These are phyloP conservation scores for Smittia sp. DNA, from an alignment of 2,888 invertebrate species.

Conservation along the genomic window DNA sequence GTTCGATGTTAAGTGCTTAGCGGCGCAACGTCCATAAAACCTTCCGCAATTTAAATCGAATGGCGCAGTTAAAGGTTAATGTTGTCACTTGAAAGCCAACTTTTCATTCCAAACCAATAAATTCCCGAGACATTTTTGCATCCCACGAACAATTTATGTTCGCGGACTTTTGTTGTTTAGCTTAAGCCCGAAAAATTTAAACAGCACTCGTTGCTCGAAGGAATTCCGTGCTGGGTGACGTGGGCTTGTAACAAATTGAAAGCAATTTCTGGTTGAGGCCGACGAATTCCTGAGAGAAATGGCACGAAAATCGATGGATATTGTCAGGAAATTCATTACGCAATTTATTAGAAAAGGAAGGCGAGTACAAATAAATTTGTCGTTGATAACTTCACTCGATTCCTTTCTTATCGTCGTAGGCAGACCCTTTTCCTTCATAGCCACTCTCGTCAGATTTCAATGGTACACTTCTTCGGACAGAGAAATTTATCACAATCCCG, in stretches of 20 bases:
- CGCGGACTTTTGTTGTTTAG: neutral
- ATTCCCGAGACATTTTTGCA: neutral
- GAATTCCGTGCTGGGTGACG: neutral
- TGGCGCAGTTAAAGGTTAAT: neutral
- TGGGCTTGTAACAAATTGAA: neutral
- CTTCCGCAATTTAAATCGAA: neutral
- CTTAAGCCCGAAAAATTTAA: neutral
- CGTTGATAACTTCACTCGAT: neutral
- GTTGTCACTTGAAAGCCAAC: neutral
- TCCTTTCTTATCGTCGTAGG: neutral
- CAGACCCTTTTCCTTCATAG: neutral
- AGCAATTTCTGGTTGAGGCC: neutral
- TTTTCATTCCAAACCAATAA: neutral
- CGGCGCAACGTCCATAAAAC: neutral
- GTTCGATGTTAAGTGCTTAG: neutral
- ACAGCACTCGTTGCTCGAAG: conserved; percentile 2
- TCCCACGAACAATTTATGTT: neutral
- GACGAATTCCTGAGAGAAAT: neutral
- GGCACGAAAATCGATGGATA: neutral
- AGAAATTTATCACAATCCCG: neutral
- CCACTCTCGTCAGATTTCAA: too few relatives aligned
- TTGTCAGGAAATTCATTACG: neutral
- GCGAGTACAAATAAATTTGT: neutral
- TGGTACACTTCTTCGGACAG: too few relatives aligned
- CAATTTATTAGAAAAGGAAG: neutral